Percentiles rank a stretch among this genome's conserved stretches.
Conservation (phyloP, 2,888 invertebrate species). For the Ligdia adustata region DNA sequence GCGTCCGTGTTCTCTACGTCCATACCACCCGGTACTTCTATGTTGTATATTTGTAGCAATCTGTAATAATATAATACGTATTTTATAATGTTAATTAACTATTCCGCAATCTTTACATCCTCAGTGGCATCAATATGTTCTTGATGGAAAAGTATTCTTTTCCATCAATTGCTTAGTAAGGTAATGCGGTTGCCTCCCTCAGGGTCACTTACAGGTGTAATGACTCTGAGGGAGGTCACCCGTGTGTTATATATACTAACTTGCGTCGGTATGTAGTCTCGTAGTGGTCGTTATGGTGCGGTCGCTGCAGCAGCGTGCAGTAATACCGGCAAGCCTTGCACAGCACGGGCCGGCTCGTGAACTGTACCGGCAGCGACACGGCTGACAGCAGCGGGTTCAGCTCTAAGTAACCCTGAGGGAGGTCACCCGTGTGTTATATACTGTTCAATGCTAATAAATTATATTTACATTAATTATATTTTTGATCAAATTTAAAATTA, state of each 20-base stretch:
- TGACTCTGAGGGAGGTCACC: too few relatives aligned
- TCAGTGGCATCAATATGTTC: too few relatives aligned
- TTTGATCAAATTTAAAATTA: too few relatives aligned
- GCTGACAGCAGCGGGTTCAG: conserved; percentile 83
- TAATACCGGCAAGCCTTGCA: conserved; percentile 93
- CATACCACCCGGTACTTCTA: conserved; percentile 85
- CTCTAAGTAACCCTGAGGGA: conserved; percentile 82
- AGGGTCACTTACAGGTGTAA: too few relatives aligned
- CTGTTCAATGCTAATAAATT: too few relatives aligned
- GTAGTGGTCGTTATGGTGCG: conserved; percentile 82
- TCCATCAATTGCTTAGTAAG: too few relatives aligned
- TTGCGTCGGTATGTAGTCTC: conserved; percentile 70
- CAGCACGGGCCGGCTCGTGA: conserved; percentile 88
- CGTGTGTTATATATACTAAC: too few relatives aligned
- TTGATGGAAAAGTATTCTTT: too few relatives aligned
- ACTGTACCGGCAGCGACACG: conserved; percentile 87
- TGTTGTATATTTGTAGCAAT: conserved; percentile 89
- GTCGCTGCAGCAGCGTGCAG: conserved; percentile 88
- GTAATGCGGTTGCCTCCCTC: too few relatives aligned
- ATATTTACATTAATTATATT: too few relatives aligned
- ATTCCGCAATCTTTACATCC: too few relatives aligned
- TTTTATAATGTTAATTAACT: not conserved
- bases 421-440: too few relatives aligned
- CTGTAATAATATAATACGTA: conserved; percentile 64
- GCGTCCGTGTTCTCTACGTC: conserved; percentile 63